phyloP scores from a whole-genome alignment of 2,888 invertebrate species.

The Euclidia mi region DNA sequence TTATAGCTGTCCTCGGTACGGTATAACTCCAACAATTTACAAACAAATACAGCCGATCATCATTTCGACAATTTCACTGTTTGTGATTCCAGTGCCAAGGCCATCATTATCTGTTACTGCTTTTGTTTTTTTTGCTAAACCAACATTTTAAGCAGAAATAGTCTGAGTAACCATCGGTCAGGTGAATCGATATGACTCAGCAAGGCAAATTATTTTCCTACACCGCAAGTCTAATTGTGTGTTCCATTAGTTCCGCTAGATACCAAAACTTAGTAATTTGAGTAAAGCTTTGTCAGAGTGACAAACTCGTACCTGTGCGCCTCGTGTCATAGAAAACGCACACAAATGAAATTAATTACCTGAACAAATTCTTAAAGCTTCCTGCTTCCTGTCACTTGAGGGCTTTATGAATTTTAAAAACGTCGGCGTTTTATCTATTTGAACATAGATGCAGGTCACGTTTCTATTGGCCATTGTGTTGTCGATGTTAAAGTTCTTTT shows the following conservation, averaged over 20 bases:
- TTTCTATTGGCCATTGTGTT: conserved; percentile 49
- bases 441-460: conserved; percentile 57
- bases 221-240: conserved; percentile 76
- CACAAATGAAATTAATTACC: conserved; percentile 46
- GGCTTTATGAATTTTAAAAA: conserved; percentile 51
- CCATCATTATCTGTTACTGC: conserved; percentile 24
- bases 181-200: conserved; percentile 78
- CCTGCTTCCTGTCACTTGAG: conserved; percentile 63
- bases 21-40: conserved; percentile 36
- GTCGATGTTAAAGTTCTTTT: conserved; percentile 30
- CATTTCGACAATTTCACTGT: conserved; percentile 20
- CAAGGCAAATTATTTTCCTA: conserved; percentile 81
- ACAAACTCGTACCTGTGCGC: conserved; percentile 53
- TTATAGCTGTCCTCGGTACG: conserved; percentile 53
- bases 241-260: conserved; percentile 83
- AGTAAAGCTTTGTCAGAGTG: conserved; percentile 65
- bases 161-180: conserved; percentile 70
- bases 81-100: conserved; percentile 44
- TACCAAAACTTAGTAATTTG: conserved; percentile 70
- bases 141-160: conserved; percentile 55
- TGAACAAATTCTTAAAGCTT: conserved; percentile 55
- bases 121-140: conserved; percentile 39
- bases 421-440: conserved; percentile 37
- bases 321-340: conserved; percentile 31
- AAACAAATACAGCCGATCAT: conserved; percentile 30